phyloP scores from a whole-genome alignment of 1,140 invertebrate species.

The Bombus affinis region DNA sequence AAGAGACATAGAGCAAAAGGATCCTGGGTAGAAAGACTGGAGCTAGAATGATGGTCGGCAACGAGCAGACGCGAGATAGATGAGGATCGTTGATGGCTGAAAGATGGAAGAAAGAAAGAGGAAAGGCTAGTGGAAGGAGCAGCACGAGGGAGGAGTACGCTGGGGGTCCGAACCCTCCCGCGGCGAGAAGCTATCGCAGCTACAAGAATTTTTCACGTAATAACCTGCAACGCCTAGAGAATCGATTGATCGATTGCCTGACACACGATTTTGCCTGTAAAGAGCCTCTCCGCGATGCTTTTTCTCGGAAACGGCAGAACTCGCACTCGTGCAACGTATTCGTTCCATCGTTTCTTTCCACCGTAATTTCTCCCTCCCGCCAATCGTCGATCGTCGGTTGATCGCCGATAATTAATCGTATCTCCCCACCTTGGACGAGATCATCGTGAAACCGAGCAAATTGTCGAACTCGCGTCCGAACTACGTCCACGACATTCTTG shows the following conservation, averaged over 20 bases:
- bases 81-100: conserved; percentile 66
- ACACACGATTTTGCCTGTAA: conserved; percentile 78
- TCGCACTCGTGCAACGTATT: not conserved
- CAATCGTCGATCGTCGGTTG: conserved; percentile 42
- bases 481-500: not conserved
- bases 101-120: conserved; percentile 49
- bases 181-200: conserved; percentile 75
- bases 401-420: conserved; percentile 54
- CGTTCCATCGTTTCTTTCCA: conserved; percentile 45
- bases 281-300: conserved; percentile 67
- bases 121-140: conserved; percentile 5
- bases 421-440: not conserved
- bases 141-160: conserved; percentile 57
- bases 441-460: not conserved
- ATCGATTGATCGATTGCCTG: conserved; percentile 77
- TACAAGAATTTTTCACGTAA: conserved; percentile 78
- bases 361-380: conserved; percentile 21
- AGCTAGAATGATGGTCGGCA: conserved; percentile 44
- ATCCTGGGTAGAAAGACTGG: conserved; percentile 39
- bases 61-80: conserved; percentile 58
- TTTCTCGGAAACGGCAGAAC: conserved; percentile 40
- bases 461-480: not conserved
- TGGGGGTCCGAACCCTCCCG: conserved; percentile 74
- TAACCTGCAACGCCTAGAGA: conserved; percentile 78
- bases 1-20: conserved; percentile 45